Evolutionary conservation across 2,113 vertebrate genomes (phyloP).

Genomic region (Tachuris rubrigastra): DNA sequence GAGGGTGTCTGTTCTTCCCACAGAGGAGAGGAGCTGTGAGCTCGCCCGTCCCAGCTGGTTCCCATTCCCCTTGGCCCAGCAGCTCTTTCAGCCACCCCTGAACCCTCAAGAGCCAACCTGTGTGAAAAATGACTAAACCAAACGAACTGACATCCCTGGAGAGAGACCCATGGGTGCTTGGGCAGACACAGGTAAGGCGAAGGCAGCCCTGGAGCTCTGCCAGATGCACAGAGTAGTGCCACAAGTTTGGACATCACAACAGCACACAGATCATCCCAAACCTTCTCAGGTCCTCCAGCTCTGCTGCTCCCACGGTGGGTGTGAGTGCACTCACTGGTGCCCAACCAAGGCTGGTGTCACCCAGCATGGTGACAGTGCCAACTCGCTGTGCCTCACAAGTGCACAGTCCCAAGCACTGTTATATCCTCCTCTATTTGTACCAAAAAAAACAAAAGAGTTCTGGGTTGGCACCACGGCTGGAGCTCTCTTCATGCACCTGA

Average conservation of each 20-base stretch:
- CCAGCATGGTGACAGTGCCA: rapidly evolving
- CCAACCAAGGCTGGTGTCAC: not conserved
- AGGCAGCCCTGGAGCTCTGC: not conserved
- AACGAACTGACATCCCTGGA: not conserved
- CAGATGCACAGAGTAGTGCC: rapidly evolving
- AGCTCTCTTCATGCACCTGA: not conserved
- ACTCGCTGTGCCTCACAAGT: not conserved
- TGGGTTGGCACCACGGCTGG: not conserved
- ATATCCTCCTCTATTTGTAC: not conserved
- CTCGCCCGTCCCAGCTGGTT: rapidly evolving
- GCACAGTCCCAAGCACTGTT: not conserved
- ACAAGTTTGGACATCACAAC: not conserved
- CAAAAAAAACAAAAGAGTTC: not conserved
- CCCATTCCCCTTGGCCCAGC: not conserved
- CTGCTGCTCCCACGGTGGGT: not conserved
- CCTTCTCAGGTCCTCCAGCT: not conserved
- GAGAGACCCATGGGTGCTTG: not conserved
- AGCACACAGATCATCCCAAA: rapidly evolving
- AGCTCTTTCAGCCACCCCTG: not conserved
- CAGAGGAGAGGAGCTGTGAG: slow-evolving; percentile 58
- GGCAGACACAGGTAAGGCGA: not conserved
- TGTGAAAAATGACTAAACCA: not conserved
- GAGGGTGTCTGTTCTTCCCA: slow-evolving; percentile 39
- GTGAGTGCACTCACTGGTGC: not conserved
- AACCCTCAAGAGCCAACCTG: rapidly evolving